Conservation (phyloP, 2,113 vertebrate species). For the Psophia crepitans region DNA sequence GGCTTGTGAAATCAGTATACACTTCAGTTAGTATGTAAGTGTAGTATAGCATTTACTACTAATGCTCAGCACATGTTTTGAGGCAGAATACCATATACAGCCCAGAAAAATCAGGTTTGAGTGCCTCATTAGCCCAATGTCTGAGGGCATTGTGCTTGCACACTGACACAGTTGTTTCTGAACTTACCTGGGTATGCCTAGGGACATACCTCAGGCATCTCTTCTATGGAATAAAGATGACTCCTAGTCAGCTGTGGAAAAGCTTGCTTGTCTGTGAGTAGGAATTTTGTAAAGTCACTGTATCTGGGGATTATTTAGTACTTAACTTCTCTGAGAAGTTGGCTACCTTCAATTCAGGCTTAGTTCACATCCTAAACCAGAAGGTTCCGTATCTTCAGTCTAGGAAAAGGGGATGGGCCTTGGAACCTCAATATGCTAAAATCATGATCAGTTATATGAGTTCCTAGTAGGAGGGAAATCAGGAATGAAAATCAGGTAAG, state of each 20-base stretch:
- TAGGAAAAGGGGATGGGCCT: not conserved
- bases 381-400: not conserved
- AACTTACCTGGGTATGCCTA: not conserved
- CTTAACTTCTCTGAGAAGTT: not conserved
- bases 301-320: not conserved
- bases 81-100: not conserved
- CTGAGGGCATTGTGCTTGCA: not conserved
- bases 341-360: not conserved
- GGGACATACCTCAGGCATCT: not conserved
- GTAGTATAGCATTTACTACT: not conserved
- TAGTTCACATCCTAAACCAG: not conserved
- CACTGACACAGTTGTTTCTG: not conserved
- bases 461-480: not conserved
- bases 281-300: not conserved
- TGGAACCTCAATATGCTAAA: not conserved
- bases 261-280: not conserved
- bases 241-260: not conserved
- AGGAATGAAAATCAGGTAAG: not conserved
- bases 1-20: not conserved
- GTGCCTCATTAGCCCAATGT: not conserved
- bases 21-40: not conserved
- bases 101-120: not conserved
- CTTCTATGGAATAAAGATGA: not conserved
- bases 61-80: not conserved
- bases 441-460: not conserved